Conservation (phyloP, 2,888 invertebrate species). For the Adineta ricciae region DNA sequence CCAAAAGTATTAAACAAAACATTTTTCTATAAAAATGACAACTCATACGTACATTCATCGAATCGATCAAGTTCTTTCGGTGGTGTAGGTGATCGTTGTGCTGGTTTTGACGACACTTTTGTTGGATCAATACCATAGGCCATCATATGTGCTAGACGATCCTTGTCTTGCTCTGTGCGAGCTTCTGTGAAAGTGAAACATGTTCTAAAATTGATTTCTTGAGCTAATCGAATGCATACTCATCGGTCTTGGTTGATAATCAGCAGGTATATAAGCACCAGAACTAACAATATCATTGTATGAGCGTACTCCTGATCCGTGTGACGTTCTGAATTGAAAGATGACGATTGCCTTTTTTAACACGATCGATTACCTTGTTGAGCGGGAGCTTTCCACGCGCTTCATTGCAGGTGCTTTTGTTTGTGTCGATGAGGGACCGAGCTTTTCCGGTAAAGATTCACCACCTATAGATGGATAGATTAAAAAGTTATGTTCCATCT, state of each 20-base stretch:
- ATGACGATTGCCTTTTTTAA: neutral
- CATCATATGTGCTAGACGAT: slow-evolving; percentile 48
- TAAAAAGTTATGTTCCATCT: neutral
- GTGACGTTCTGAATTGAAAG: neutral
- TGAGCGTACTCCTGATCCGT: slow-evolving; percentile 38
- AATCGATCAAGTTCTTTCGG: slow-evolving; percentile 42
- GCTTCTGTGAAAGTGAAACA: slow-evolving; percentile 24
- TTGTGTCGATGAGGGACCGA: neutral
- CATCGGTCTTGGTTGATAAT: slow-evolving; percentile 40
- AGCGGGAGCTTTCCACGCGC: neutral
- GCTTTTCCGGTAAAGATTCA: slow-evolving; percentile 18
- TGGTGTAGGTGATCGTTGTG: slow-evolving; percentile 35
- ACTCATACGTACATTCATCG: slow-evolving; percentile 44
- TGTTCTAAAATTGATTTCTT: too few species aligned
- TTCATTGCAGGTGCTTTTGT: neutral
- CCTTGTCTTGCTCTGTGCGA: slow-evolving; percentile 44
- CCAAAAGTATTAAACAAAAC: slow-evolving; percentile 24
- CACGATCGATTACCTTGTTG: neutral
- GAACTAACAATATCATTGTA: slow-evolving; percentile 44
- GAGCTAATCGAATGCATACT: too few species aligned
- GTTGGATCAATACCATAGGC: slow-evolving; percentile 47
- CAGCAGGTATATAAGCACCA: slow-evolving; percentile 46
- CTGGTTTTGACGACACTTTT: slow-evolving; percentile 30
- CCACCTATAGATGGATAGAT: neutral
- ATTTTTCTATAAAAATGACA: neutral